Evolutionary conservation across 1,140 invertebrate species (phyloP), one percentile per base, ranked within the genome.

Genomic region (Listronotus oregonensis): DNA sequence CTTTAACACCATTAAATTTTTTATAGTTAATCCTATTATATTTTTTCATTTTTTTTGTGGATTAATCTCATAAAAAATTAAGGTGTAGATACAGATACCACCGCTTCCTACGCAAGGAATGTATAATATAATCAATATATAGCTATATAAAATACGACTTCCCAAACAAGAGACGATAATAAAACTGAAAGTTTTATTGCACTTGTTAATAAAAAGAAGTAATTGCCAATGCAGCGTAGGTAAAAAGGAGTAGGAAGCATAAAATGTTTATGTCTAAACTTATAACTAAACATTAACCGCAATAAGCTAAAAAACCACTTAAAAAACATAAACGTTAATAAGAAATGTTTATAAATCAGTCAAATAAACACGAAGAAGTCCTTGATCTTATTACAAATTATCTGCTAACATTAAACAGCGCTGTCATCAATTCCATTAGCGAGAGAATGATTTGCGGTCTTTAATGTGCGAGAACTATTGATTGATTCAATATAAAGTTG

Each of bases 331-430:
- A n/a, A 54, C 14, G 51, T 21, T 57, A 57, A 43, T 40, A 40
- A 57, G 55, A 44, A 57, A 31, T 57, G 55, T 57, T 57, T 57
- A 57, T 57, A 57, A 57, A 57, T 57, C 55, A 57, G 32, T 31
- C 49, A 31, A 18, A 51, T n/a, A 51, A 51, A 32, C n/a, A 31
- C 49, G 18, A 21, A 18, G 49, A 51, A 51, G 49, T 0, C n/a
- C 8, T 6, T 31, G 49, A 15, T 51, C 39, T 39, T 27, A 57
- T 43, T 46, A 57, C 40, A 57, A 43, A 46, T 57, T 57, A 40
- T 34, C 55, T 18, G 55, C 40, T 14, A 34, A 32, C 55, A 44
- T 57, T 44, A 44, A 54, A 54, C 7, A 31, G 51, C 14, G 40
- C 55, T 46, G 55, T 57, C 42, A 46, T 27, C 55, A 44, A 46